phyloP scores from a whole-genome alignment of 2,888 invertebrate genomes.

The Acleris holmiana region DNA sequence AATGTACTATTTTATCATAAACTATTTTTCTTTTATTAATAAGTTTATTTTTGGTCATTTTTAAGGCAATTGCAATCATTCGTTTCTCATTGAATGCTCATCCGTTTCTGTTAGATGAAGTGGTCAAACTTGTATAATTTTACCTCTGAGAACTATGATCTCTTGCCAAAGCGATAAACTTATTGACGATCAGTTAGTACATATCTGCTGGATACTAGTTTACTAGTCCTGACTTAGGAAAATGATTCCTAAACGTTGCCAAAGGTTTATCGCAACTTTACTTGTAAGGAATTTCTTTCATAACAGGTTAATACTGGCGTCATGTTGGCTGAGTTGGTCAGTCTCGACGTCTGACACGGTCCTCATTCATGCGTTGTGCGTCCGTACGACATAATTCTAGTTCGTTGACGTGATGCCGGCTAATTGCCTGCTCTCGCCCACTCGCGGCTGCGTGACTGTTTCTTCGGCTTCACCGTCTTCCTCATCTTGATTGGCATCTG shows the following conservation, averaged over 20 bases:
- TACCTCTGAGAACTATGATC: constrained; percentile 6
- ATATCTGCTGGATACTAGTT: neutral
- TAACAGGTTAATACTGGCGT: constrained; percentile 36
- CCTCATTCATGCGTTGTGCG: constrained; percentile 60
- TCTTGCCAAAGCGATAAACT: too few species aligned
- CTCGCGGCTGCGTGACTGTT: constrained; percentile 58
- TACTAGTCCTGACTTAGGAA: constrained; percentile 19
- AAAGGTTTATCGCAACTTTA: constrained; percentile 23
- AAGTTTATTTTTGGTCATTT: too few species aligned
- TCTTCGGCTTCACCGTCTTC: constrained; percentile 57
- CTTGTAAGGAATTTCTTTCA: constrained; percentile 32
- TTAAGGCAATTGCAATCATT: too few species aligned
- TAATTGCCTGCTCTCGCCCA: constrained; percentile 70
- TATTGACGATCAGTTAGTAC: neutral
- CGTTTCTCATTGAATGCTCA: too few species aligned
- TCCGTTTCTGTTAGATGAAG: too few species aligned
- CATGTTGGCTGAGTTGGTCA: constrained; percentile 57
- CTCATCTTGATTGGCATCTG: constrained; percentile 61
- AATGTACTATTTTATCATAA: neutral
- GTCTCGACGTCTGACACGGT: constrained; percentile 49
- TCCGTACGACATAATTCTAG: constrained; percentile 59
- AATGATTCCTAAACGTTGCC: constrained; percentile 12
- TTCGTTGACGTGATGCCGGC: constrained; percentile 61
- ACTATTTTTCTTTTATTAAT: too few species aligned
- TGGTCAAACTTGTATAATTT: neutral